Conservation (phyloP, 2,113 vertebrate genomes). For the Neopipo cinnamomea region DNA sequence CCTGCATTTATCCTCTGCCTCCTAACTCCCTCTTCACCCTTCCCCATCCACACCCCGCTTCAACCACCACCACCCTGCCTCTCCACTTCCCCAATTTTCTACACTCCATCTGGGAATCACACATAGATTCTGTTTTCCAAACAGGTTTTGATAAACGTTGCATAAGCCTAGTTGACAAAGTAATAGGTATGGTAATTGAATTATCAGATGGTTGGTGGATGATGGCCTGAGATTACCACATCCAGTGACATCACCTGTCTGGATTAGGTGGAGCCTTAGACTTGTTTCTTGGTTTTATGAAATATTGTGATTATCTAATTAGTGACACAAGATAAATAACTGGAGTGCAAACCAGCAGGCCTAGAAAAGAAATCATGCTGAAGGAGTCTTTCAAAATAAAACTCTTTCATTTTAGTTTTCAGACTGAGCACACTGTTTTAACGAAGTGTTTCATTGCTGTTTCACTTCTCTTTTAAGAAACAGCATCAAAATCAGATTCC, state of each 20-base stretch:
- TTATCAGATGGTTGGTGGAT: conserved; percentile 11
- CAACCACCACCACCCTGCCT: too few relatives aligned
- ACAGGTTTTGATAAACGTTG: neutral
- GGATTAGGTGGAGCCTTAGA: conserved; percentile 11
- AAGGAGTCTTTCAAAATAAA: neutral
- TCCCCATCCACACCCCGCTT: rapidly evolving
- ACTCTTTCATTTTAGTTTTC: neutral
- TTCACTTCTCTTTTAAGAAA: neutral
- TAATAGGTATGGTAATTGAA: neutral
- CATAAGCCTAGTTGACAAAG: neutral
- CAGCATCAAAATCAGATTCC: neutral
- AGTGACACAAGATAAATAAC: conserved; percentile 4
- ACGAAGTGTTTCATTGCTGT: neutral
- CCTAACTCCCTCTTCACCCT: neutral
- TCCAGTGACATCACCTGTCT: conserved; percentile 47
- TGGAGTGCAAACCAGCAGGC: neutral
- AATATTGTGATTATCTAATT: conserved; percentile 13
- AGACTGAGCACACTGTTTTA: neutral
- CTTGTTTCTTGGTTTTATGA: neutral
- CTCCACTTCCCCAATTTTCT: neutral
- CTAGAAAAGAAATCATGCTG: neutral
- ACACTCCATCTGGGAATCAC: neutral
- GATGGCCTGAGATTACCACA: conserved; percentile 15
- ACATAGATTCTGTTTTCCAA: neutral
- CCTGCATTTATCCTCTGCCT: neutral